Conservation (phyloP, 2,888 invertebrate genomes). For the Serrognathus titanus region DNA sequence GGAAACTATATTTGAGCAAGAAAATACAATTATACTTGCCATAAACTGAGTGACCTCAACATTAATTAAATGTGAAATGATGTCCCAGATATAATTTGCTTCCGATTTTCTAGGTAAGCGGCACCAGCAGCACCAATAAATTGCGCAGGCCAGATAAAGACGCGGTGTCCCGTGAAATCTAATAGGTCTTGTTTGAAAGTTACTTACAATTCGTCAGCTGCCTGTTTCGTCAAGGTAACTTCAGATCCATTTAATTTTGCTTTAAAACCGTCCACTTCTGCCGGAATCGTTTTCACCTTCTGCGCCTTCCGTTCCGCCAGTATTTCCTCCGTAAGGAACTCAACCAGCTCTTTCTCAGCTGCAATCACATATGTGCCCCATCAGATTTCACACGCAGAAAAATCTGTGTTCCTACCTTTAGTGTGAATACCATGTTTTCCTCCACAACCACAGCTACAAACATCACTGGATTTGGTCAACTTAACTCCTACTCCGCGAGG, state of each 20-base stretch:
- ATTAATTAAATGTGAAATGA: too few relatives aligned
- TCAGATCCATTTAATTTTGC: conserved; percentile 79
- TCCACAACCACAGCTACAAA: conserved; percentile 67
- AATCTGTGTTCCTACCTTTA: conserved; percentile 23
- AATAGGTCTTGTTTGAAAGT: too few relatives aligned
- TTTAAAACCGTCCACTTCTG: conserved; percentile 77
- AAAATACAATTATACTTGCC: too few relatives aligned
- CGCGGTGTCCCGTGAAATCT: too few relatives aligned
- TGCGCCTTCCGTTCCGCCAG: conserved; percentile 83
- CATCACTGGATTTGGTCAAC: conserved; percentile 57
- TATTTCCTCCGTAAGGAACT: conserved; percentile 92
- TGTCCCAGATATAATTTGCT: too few relatives aligned
- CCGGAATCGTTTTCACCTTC: conserved; percentile 70
- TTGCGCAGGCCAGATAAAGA: too few relatives aligned
- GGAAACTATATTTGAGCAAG: too few relatives aligned
- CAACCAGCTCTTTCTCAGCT: conserved; percentile 85
- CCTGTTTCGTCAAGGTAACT: conserved; percentile 73
- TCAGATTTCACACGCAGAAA: neutral
- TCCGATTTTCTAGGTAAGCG: too few relatives aligned
- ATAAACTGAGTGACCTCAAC: too few relatives aligned
- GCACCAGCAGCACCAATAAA: too few relatives aligned
- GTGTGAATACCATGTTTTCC: conserved; percentile 51
- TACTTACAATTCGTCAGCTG: conserved; percentile 68
- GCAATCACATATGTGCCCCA: neutral
- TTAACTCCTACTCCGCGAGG: conserved; percentile 31